phyloP scores from a whole-genome alignment of 2,113 vertebrate genomes.

The Cavia aperea region DNA sequence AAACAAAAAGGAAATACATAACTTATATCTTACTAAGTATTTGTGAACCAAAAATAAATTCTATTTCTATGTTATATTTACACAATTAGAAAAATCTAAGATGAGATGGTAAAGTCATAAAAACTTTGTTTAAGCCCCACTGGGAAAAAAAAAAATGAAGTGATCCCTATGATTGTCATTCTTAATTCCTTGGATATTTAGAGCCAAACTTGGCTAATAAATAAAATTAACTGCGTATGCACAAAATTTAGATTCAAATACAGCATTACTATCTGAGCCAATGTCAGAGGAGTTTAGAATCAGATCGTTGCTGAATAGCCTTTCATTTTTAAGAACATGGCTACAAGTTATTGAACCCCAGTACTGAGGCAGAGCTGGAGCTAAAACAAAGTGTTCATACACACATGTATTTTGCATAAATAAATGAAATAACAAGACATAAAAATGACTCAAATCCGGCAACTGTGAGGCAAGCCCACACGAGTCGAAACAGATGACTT shows the following conservation, averaged over 20 bases:
- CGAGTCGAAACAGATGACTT: slow-evolving; percentile 92
- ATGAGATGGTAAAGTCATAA: slow-evolving; percentile 88
- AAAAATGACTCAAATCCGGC: slow-evolving; percentile 92
- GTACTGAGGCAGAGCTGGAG: slow-evolving; percentile 86
- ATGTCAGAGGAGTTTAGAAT: slow-evolving; percentile 79
- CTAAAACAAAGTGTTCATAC: slow-evolving; percentile 95
- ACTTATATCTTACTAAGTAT: slow-evolving; percentile 93
- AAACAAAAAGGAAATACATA: slow-evolving; percentile 90
- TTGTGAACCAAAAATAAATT: slow-evolving; percentile 97
- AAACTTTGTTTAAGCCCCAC: slow-evolving; percentile 89
- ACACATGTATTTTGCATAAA: slow-evolving; percentile 98
- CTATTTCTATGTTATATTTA: slow-evolving; percentile 99
- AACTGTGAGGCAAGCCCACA: slow-evolving; percentile 92
- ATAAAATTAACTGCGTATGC: slow-evolving; percentile 88
- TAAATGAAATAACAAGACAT: slow-evolving; percentile 96
- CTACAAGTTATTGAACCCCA: slow-evolving; percentile 78
- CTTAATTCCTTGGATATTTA: slow-evolving; percentile 86
- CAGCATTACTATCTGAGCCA: slow-evolving; percentile 80
- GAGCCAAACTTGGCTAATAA: slow-evolving; percentile 95
- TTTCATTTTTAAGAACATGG: slow-evolving; percentile 80
- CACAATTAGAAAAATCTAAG: slow-evolving; percentile 91
- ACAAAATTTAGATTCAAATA: slow-evolving; percentile 87
- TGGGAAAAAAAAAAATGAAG: slow-evolving; percentile 73
- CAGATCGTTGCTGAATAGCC: slow-evolving; percentile 81
- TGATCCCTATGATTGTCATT: slow-evolving; percentile 89